Percentiles rank a stretch among this genome's conserved stretches.
Conservation (phyloP, 2,797 vertebrate genomes). For the Menidia menidia region DNA sequence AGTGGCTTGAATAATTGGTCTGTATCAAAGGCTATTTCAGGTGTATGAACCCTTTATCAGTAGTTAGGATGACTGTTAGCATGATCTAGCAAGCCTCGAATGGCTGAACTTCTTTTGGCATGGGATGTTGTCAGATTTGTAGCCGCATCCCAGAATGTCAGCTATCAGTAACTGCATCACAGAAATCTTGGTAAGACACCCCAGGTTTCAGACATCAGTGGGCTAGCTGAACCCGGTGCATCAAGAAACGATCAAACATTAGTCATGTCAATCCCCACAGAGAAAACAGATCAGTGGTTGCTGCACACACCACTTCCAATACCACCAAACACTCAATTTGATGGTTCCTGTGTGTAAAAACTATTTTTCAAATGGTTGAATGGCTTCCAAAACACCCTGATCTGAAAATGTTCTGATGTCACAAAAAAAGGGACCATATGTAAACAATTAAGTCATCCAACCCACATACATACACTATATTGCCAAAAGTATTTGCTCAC, state of each 20-base stretch:
- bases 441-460: background rate
- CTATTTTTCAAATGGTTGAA: background rate
- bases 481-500: too few relatives aligned
- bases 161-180: conserved; percentile 16
- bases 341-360: conserved; percentile 15
- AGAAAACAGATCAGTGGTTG: conserved; percentile 43
- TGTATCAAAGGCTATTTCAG: background rate
- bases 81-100: background rate
- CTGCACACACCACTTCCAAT: conserved; percentile 39
- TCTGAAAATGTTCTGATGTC: background rate
- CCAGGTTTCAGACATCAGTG: conserved; percentile 47
- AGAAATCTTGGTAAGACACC: conserved; percentile 25
- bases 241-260: conserved; percentile 48
- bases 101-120: background rate
- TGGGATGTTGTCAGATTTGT: background rate
- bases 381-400: background rate
- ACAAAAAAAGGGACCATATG: background rate
- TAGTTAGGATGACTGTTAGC: background rate
- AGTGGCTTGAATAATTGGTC: conserved; percentile 16
- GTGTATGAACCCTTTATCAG: conserved; percentile 1
- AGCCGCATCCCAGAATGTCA: background rate
- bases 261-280: conserved; percentile 21
- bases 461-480: background rate
- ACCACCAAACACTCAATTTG: conserved; percentile 40
- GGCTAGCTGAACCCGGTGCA: conserved; percentile 20